Evolutionary conservation across 2,113 vertebrate species (phyloP).

Genomic region (Eptesicus fuscus): DNA sequence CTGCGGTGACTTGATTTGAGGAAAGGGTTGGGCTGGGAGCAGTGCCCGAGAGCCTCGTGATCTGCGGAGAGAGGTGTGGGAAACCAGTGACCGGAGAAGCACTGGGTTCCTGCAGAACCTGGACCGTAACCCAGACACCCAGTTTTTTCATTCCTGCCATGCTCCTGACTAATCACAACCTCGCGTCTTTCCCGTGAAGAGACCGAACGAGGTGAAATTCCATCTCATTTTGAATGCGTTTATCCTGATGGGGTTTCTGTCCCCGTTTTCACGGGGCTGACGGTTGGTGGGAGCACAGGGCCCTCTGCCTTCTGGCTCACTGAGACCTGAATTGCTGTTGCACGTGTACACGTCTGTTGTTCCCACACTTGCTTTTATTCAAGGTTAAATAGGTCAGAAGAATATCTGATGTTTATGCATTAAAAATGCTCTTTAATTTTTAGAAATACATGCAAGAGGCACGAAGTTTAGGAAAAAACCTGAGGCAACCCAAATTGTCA

Average conservation of each 20-base stretch:
- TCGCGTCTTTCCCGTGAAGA: not conserved
- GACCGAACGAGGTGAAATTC: not conserved
- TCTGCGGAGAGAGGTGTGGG: not conserved
- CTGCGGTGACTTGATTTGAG: not conserved
- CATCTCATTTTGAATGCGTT: not conserved
- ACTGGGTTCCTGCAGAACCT: not conserved
- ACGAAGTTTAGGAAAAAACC: slow-evolving; percentile 90
- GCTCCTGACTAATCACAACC: not conserved
- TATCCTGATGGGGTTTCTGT: not conserved
- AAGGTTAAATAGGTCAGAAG: slow-evolving; percentile 39
- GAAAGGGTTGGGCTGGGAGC: not conserved
- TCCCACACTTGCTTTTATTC: slow-evolving; percentile 52
- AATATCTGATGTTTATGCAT: slow-evolving; percentile 34
- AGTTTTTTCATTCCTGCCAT: not conserved
- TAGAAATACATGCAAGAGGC: slow-evolving; percentile 94
- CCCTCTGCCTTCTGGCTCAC: not conserved
- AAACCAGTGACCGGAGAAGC: not conserved
- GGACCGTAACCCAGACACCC: not conserved
- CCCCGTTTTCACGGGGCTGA: not conserved
- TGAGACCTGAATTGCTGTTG: not conserved
- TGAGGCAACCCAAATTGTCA: slow-evolving; percentile 93
- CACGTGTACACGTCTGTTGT: slow-evolving; percentile 48
- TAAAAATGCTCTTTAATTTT: slow-evolving; percentile 72
- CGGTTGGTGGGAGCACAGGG: not conserved
- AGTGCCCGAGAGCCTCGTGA: not conserved